Evolutionary conservation across 2,797 vertebrate genomes (phyloP), one percentile per base, ranked within the genome.

Genomic region (Decapterus maruadsi): DNA sequence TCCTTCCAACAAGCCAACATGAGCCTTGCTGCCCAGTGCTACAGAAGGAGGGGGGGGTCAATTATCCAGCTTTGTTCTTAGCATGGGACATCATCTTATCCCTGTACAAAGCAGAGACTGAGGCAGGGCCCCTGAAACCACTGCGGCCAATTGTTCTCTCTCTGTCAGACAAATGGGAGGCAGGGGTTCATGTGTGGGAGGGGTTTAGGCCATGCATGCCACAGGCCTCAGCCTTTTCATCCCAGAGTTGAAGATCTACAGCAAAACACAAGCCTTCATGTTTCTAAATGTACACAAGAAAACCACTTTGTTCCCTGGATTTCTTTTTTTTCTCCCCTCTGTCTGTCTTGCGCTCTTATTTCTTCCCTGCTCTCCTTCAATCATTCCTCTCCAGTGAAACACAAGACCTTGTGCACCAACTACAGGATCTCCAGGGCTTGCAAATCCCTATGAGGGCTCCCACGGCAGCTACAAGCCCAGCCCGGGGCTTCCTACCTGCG

Each of bases 11-110:
- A 22, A 70, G 66, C 78, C 69, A 34, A 56, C 70, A 66, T 79
- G 70, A 82, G 87, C 84, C 29, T 31, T 26, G 26, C 26, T 26
- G 26, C 26, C 26, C 26, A 26, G 26, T 22, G 68, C 72, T 62
- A 72, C 84, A 82, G 82, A 83, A 34, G 38, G 38, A 3, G 8
- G 8, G 83, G 78, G 84, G 87, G 83, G 83, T 89, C 84, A 89
- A 90, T 94, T 91, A 93, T 89, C 83, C 48, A 22, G 85, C 75
- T 90, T 92, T 90, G 84, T 93, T 89, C 88, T 82, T 87, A 68
- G 81, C 81, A 71, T 89, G 90, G 76, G 86, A 87, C 86, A 81
- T 80, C 76, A 68, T 81, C 80, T 89, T 91, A 87, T 87, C 89
- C 79, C 62, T 22, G 68, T 77, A 80, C 86, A 86, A 88, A 88